A percentile compares a stretch with the other conserved stretches of the same genome.
Conservation (phyloP, 1,140 invertebrate species). For the Diorhabda elongata region DNA sequence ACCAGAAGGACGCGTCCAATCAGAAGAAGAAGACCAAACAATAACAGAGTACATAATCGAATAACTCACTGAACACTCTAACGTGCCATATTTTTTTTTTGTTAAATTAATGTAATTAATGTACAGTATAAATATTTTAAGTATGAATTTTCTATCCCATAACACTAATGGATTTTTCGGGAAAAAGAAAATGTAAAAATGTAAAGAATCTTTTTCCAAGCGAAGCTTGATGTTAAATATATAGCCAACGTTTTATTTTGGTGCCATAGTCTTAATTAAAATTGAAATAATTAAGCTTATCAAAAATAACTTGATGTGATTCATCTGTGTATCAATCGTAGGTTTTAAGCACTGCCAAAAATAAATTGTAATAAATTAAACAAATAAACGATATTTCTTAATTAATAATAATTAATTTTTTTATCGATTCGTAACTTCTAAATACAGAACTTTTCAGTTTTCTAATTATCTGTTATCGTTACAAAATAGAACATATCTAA, state of each 20-base stretch:
- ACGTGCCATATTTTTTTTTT: neutral
- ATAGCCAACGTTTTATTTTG: slow-evolving; percentile 1
- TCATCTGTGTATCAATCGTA: neutral
- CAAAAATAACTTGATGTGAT: neutral
- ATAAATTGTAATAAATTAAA: neutral
- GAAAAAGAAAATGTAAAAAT: slow-evolving; percentile 1
- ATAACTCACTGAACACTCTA: neutral
- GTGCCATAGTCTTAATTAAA: neutral
- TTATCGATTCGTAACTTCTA: too few species aligned
- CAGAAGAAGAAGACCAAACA: neutral
- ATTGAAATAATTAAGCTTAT: neutral
- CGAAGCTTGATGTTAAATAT: neutral
- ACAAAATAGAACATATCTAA: too few species aligned
- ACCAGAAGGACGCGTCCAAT: neutral
- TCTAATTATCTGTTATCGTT: too few species aligned
- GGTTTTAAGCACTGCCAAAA: slow-evolving; percentile 2
- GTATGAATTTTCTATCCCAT: neutral
- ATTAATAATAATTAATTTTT: too few species aligned
- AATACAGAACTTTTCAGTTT: too few species aligned
- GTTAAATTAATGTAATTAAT: neutral
- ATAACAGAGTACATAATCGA: neutral
- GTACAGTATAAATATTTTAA: neutral
- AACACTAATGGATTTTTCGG: neutral
- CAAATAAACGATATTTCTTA: neutral
- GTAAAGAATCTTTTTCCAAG: neutral